Base-by-base conservation (phyloP, 2,888 invertebrate genomes). In the Perithous albicinctus region DNA sequence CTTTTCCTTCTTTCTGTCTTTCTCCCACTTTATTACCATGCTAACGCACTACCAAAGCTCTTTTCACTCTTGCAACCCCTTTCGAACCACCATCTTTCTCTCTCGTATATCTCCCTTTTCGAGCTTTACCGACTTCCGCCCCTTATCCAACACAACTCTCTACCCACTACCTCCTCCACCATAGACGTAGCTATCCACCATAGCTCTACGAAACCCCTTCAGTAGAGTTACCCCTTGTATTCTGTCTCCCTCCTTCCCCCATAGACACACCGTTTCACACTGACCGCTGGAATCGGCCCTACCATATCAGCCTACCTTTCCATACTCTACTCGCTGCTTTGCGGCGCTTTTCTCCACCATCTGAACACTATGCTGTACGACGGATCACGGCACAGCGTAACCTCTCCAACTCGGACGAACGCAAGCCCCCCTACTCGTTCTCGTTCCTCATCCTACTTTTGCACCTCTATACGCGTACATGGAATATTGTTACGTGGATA, bases 401-500 rank as follows among this genome's bases (percentile, higher is more conserved):
- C 82, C 66, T 63, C 66, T 63, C 61, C 48, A 32, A 41, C 72
- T 38, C 72, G 29, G 32, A 35, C 70, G 23, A 43, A 35, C 70
- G 64, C 59, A 46, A n/a, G n/a, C n/a, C 26, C 67, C 73, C 76
- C 69, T 61, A 29, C 48, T 20, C 35, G n/a, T n/a, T n/a, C 32
- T 18, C 43, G 41, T 20, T 35, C 67, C 66, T 64, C 78, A 23
- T 48, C 46, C 54, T 46, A 10, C 41, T 41, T 32, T 20, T 61
- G 64, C 74, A 29, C 74, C 26, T n/a, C n/a, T 48, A n/a, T 15
- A 61, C 61, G 43, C 59, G 38, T 64, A 61, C 26, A 51, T 85
- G 35, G 89, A 90, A 91, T 91, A 91, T 91, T 90, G 88, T 91
- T 91, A 88, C 87, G 88, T 86, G 86, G 86, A 85, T 83, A 88